Evolutionary conservation across 92 coral and sea anemone species (phyloP).

Genomic region (Actinernus sp.): DNA sequence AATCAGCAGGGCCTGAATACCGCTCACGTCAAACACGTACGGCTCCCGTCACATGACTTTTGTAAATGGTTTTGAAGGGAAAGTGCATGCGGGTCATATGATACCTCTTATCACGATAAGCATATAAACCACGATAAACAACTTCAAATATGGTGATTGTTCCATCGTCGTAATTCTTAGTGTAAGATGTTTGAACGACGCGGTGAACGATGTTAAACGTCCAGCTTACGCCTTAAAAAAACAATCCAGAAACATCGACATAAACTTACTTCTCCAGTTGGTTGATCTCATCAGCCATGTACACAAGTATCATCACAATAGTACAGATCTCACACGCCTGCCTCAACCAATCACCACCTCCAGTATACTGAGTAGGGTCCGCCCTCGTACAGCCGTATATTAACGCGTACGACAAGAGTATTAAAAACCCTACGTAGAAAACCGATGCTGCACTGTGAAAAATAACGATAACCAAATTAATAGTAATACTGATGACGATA

Average conservation of each 20-base stretch:
- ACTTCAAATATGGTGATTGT: too few relatives aligned
- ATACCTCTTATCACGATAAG: too few relatives aligned
- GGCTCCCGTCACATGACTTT: too few relatives aligned
- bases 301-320: slow-evolving; percentile 41
- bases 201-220: too few relatives aligned
- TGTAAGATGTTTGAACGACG: too few relatives aligned
- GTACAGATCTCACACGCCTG: slow-evolving; percentile 56
- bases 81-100: too few relatives aligned
- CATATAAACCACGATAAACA: too few relatives aligned
- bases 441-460: slow-evolving; percentile 39
- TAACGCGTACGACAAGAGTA: slow-evolving; percentile 48
- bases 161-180: too few relatives aligned
- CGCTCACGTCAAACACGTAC: too few relatives aligned
- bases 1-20: too few relatives aligned
- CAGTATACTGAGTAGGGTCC: slow-evolving; percentile 54
- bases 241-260: background rate
- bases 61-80: too few relatives aligned
- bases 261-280: slow-evolving; percentile 57
- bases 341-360: slow-evolving; percentile 44
- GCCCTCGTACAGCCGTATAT: slow-evolving; percentile 47
- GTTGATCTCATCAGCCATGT: slow-evolving; percentile 52
- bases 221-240: too few relatives aligned
- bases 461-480: background rate
- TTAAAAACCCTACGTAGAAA: slow-evolving; percentile 33
- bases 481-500: background rate